Evolutionary conservation across 2,113 vertebrate genomes (phyloP).

Genomic region (Eubucco bourcierii): DNA sequence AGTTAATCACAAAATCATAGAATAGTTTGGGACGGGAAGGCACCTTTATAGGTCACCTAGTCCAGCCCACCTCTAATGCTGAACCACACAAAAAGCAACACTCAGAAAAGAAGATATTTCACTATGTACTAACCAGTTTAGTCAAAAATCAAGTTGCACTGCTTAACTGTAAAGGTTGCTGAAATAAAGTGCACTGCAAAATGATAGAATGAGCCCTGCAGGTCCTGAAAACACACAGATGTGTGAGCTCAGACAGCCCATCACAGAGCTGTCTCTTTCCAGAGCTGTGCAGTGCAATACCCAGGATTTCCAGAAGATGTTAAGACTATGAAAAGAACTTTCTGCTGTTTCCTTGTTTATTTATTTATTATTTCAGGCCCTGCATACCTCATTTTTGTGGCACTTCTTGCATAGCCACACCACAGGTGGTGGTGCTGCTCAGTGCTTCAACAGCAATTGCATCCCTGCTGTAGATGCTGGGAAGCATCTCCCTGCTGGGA

Average conservation of each 20-base stretch:
- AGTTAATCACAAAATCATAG: no score
- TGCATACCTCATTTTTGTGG: neutral
- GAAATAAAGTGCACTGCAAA: neutral
- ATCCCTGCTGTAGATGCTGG: neutral
- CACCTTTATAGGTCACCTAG: no score
- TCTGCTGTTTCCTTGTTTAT: no score
- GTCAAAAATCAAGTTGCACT: neutral
- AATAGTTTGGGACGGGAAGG: no score
- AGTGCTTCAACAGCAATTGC: neutral
- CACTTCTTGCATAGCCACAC: no score
- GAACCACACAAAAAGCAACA: neutral
- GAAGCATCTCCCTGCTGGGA: no score
- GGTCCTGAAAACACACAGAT: accelerated
- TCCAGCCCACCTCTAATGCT: neutral
- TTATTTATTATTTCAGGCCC: neutral
- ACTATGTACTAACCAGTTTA: neutral
- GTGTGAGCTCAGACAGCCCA: neutral
- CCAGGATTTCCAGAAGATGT: neutral
- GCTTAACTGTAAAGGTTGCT: accelerated
- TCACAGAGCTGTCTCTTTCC: neutral
- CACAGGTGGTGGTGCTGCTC: accelerated
- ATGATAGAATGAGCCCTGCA: neutral
- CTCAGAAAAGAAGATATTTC: neutral
- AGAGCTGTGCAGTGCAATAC: neutral
- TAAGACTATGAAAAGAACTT: neutral